Percentiles rank a stretch among this genome's conserved stretches.
These are phyloP conservation scores for Connochaetes taurinus DNA, from an alignment of 2,113 vertebrate genomes.

Conservation along the genomic window DNA sequence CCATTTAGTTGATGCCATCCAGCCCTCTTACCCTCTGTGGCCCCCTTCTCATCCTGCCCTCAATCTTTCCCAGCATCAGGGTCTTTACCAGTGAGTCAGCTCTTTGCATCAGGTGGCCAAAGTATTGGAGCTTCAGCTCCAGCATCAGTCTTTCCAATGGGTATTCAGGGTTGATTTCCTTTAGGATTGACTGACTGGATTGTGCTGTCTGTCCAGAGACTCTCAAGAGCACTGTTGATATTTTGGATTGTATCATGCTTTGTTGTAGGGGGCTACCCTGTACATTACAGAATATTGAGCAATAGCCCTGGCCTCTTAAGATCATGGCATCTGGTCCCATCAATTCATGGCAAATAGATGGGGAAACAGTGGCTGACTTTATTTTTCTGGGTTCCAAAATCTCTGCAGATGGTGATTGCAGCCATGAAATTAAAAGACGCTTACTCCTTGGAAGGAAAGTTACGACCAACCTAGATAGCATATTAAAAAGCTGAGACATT, in stretches of 20 bases:
- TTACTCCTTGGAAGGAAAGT: no score
- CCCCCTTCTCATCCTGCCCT: neutral
- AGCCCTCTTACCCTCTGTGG: neutral
- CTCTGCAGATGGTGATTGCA: no score
- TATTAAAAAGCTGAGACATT: no score
- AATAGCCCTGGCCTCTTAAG: neutral
- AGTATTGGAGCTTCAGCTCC: neutral
- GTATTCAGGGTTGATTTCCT: neutral
- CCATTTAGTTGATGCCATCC: neutral
- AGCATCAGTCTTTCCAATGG: neutral
- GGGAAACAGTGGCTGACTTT: no score
- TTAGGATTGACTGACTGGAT: neutral
- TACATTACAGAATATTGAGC: neutral
- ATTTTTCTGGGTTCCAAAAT: no score
- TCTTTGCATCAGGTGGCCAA: neutral
- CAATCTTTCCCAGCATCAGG: neutral
- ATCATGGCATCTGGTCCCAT: no score
- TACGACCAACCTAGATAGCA: no score
- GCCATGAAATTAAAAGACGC: no score
- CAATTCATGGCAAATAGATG: no score
- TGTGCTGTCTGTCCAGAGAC: neutral
- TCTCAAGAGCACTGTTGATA: neutral
- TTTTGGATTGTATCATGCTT: neutral
- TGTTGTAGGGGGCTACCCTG: neutral
- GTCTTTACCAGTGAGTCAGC: neutral